A percentile compares a stretch with the other conserved stretches of the same genome.
phyloP scores from a whole-genome alignment of 2,797 vertebrate genomes.

The Spatula clypeata region DNA sequence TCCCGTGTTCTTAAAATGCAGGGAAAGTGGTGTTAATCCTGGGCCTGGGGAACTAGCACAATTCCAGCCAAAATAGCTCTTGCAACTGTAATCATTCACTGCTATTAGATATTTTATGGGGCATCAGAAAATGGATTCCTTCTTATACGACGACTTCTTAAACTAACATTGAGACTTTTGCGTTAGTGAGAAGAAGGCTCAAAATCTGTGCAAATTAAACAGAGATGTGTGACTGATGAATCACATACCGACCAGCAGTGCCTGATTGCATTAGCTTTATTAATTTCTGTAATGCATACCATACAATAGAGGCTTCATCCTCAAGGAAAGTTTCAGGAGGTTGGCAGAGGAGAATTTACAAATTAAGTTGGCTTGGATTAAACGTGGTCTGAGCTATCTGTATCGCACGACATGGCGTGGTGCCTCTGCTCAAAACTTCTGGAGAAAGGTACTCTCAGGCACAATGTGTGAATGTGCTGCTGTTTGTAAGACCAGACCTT shows the following conservation, averaged over 20 bases:
- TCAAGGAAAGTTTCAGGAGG: background rate
- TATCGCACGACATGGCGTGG: rapidly evolving
- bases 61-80: slow-evolving; percentile 35
- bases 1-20: slow-evolving; percentile 31
- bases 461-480: background rate
- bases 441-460: background rate
- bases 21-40: slow-evolving; percentile 32
- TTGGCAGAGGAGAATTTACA: slow-evolving; percentile 3
- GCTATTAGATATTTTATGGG: slow-evolving; percentile 62
- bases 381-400: background rate
- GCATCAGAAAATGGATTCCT: slow-evolving; percentile 59
- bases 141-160: slow-evolving; percentile 22
- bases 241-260: slow-evolving; percentile 27
- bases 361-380: background rate
- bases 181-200: slow-evolving; percentile 30
- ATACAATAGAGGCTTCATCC: background rate
- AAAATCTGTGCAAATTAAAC: slow-evolving; percentile 41
- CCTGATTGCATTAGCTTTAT: slow-evolving; percentile 55
- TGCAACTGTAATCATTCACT: slow-evolving; percentile 6
- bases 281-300: slow-evolving; percentile 30
- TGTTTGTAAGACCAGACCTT: slow-evolving; percentile 34
- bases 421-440: background rate
- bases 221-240: slow-evolving; percentile 66
- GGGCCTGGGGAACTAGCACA: background rate
- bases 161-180: slow-evolving; percentile 44